phyloP scores from a whole-genome alignment of 2,797 vertebrate genomes.

The Helostoma temminkii region DNA sequence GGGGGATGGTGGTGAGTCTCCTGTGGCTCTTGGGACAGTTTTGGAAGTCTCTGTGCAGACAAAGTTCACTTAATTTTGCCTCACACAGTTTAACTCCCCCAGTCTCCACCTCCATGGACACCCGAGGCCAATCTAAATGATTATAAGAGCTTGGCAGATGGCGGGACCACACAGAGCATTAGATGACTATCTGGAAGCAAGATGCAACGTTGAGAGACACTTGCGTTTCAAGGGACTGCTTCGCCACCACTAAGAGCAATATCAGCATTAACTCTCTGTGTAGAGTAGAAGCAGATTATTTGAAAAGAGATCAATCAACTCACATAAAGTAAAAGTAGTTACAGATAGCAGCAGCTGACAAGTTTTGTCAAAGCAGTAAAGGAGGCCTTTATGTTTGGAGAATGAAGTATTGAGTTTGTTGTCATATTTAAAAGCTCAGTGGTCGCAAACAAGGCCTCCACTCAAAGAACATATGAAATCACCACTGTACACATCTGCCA shows the following conservation, averaged over 20 bases:
- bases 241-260: constrained; percentile 29
- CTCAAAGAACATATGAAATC: constrained; percentile 65
- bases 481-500: constrained; percentile 78
- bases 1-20: constrained; percentile 45
- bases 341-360: constrained; percentile 32
- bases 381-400: constrained; percentile 15
- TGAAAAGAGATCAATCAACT: constrained; percentile 44
- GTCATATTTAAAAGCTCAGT: constrained; percentile 58
- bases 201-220: constrained; percentile 52
- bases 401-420: constrained; percentile 36
- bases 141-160: constrained; percentile 47
- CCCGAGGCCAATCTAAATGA: constrained; percentile 57
- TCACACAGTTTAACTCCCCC: constrained; percentile 27
- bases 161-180: constrained; percentile 55
- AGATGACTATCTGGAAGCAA: constrained; percentile 69
- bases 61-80: constrained; percentile 67
- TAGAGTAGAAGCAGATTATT: constrained; percentile 27
- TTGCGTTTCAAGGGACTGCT: constrained; percentile 41
- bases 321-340: constrained; percentile 26
- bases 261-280: constrained; percentile 13
- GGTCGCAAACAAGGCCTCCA: constrained; percentile 59
- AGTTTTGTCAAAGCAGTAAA: constrained; percentile 17
- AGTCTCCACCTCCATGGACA: constrained; percentile 3
- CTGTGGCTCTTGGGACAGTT: constrained; percentile 68
- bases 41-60: constrained; percentile 65